Conservation (phyloP, 2,113 vertebrate genomes). For the Anguilla japonica region DNA sequence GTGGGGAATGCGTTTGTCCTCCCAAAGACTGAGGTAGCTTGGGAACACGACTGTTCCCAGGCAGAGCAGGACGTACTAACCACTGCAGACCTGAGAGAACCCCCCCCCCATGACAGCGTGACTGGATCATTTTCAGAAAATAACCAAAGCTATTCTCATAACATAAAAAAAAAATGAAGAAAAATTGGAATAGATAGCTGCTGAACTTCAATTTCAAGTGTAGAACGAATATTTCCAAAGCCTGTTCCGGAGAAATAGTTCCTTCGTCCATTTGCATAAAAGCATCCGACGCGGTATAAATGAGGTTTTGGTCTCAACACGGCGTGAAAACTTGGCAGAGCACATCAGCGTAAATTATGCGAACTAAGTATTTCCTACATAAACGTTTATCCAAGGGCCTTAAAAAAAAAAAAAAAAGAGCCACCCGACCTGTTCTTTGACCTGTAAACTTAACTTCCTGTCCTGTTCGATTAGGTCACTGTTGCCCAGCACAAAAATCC, state of each 20-base stretch:
- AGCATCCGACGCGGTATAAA: background rate
- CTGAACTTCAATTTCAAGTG: background rate
- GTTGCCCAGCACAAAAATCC: background rate
- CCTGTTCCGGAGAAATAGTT: background rate
- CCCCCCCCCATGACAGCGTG: background rate
- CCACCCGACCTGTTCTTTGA: background rate
- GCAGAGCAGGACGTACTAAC: background rate
- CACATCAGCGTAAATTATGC: background rate
- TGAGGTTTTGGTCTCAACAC: background rate
- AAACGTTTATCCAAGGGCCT: background rate
- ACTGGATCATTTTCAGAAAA: background rate
- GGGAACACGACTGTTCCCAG: too few relatives aligned
- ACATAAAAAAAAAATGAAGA: background rate
- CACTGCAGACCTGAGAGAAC: background rate
- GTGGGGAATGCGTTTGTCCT: background rate
- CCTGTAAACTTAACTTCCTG: background rate
- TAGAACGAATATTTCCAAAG: background rate
- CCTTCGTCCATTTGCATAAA: background rate
- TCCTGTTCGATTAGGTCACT: background rate
- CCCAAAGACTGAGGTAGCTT: background rate
- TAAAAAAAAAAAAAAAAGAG: background rate
- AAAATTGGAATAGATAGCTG: background rate
- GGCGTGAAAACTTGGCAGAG: background rate
- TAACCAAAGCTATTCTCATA: background rate
- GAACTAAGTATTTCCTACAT: background rate